Base-by-base conservation (phyloP, 1,140 invertebrate species). In the Lucilia sericata region DNA sequence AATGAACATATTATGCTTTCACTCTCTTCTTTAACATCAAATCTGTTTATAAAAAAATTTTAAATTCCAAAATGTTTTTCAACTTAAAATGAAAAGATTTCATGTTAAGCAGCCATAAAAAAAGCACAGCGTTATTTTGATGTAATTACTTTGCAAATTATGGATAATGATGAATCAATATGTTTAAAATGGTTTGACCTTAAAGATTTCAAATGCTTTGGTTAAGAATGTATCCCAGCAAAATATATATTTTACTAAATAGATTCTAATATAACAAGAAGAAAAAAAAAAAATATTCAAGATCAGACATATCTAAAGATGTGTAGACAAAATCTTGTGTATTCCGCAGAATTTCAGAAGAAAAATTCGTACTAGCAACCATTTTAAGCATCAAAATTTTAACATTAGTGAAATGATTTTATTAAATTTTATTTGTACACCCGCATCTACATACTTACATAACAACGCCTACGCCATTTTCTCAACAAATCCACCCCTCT, bases 81-180 rank as follows among this genome's bases (percentile, higher is more conserved):
- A n/a, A 25, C 65, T 70, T 70, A 70, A 12, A 70, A 70, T 10
- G 5, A 70, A 5, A 55, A 21, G n/a, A 70, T 70, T 12, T 70
- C 65, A 70, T 70, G 65, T 70, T 70, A 70, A 70, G 65, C 65
- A 70, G 65, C n/a, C 9, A 70, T 70, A 70, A 70, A 70, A 70
- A n/a, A 21, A 4, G 9, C 25, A 3, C 25, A 30, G 25, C 25
- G 65, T 21, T 21, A 70, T 70, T 70, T 70, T 21, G 12, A 21
- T 70, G 65, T 70, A 70, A 70, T 70, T 70, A 25, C 65, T 19
- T 70, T 70, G 65, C n/a, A 70, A 70, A 70, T 70, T 70, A 70
- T 70, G 65, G 65, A 70, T 70, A 70, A 70, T 70, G 65, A 70
- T 70, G n/a, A 70, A 70, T 70, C 65, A 70, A 21, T 70, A 12